Evolutionary conservation across 2,113 vertebrate species (phyloP), one percentile per base, ranked within the genome.

Genomic region (Penelope pileata): DNA sequence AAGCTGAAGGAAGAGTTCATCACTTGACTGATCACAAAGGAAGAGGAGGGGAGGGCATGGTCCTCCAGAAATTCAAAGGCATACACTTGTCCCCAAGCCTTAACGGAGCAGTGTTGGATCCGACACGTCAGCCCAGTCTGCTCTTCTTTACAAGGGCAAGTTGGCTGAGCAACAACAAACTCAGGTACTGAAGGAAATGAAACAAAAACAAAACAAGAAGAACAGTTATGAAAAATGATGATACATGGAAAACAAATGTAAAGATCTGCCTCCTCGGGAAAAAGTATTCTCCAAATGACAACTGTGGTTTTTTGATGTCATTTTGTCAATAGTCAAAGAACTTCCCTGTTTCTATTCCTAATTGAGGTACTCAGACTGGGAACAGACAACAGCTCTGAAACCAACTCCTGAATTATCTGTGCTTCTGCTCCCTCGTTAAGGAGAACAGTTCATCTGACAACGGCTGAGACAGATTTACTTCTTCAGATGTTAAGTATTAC

Each of bases 1-100:
- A 88, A 70, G 68, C 36, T 16, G 23, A 94, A 26, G 24, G 97
- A 96, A n/a, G 96, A 73, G 40, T 97, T 97, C 84, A 97, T 32
- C 80, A 90, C 64, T 4, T 15, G 86, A 51, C 40, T 48, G 43
- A 93, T 96, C 75, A 91, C 62, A 18, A 96, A 96, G 77, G 93
- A 96, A 3, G 93, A 9, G 2, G 93, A 60, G 53, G 95, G 36
- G 30, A 97, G 90, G 38, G 89, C 56, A 6, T 38, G 62, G 12
- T 94, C 84, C 19, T 88, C 92, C 0, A 38, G 32, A 70, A 97
- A 97, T 34, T 91, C 80, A 30, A 97, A 85, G 74, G 73, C 5
- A 10, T 92, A 96, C 78, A 83, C 73, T 16, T 69, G 23, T 43
- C 91, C 95, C 75, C 68, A 91, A 45, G 92, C 91, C 22, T 68